Evolutionary conservation across 2,797 vertebrate genomes (phyloP), one percentile per base, ranked within the genome.

Genomic region (Pampus argenteus): DNA sequence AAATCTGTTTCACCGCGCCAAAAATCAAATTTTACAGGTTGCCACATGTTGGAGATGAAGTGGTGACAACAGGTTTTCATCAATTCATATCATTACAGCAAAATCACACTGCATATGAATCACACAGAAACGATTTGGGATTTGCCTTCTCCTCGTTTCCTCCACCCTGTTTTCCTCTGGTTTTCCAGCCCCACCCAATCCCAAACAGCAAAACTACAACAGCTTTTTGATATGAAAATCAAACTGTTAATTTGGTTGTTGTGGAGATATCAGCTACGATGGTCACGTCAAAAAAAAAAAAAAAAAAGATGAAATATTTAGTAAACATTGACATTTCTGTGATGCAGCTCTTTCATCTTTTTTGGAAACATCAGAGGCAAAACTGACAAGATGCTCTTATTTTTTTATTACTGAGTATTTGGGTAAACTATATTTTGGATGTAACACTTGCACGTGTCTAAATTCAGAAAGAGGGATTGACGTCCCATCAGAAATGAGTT

Each of bases 281-380:
- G 89, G 82, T 88, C 84, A 87, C 42, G 60, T 84, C 74, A 64
- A n/a, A n/a, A n/a, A n/a, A n/a, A n/a, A n/a, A n/a, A 57, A 74
- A 25, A 76, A n/a, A 57, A 74, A 25, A 76, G 69, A 89, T 84
- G 62, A 79, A 89, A 88, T 86, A 88, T 86, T 86, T 83, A 85
- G 79, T 78, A 79, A 87, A 82, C 68, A 88, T 26, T 82, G 83
- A 82, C 79, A 80, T 87, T 86, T 86, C 79, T 84, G 70, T 62
- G 55, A 38, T 29, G 58, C 54, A 52, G 26, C 68, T 63, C 76
- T 88, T 91, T 91, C 61, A 88, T 90, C 85, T 86, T 36, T 15
- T 26, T 65, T 70, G 54, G 8, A 84, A 86, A 85, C 28, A 66
- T 83, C 64, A 60, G 63, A 65, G 76, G 82, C 79, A 78, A 64